These are phyloP conservation scores for Philhelius pedissequus DNA, from an alignment of 2,888 invertebrate genomes.

Conservation along the genomic window DNA sequence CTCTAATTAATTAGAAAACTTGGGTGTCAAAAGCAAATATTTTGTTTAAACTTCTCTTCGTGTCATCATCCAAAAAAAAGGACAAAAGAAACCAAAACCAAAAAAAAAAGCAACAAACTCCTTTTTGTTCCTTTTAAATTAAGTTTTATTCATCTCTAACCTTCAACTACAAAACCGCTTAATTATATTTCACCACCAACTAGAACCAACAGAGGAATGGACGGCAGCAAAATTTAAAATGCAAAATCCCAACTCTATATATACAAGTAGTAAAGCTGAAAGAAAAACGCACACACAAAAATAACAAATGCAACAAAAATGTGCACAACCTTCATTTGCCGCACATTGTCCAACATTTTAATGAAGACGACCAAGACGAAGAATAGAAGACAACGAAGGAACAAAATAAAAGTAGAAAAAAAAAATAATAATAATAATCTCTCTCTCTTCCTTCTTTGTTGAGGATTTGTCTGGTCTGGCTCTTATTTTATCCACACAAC, in stretches of 20 bases:
- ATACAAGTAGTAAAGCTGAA: not conserved
- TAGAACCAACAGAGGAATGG: not conserved
- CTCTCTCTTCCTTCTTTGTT: slow-evolving; percentile 7
- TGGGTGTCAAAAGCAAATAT: slow-evolving; percentile 37
- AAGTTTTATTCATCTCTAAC: slow-evolving; percentile 30
- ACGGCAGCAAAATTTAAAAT: slow-evolving; percentile 34
- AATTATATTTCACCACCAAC: slow-evolving; percentile 42
- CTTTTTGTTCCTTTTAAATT: not conserved
- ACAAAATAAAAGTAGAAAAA: not conserved
- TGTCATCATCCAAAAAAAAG: not conserved
- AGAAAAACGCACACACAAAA: not conserved
- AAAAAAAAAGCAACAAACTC: not conserved
- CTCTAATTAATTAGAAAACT: slow-evolving; percentile 11
- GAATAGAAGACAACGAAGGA: not conserved
- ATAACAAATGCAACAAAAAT: slow-evolving; percentile 1
- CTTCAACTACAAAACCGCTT: slow-evolving; percentile 35
- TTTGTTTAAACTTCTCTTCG: slow-evolving; percentile 12
- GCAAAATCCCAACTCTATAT: slow-evolving; percentile 26
- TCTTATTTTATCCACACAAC: not conserved
- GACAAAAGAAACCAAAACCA: slow-evolving; percentile 1
- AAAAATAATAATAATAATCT: slow-evolving; percentile 32
- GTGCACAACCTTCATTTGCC: slow-evolving; percentile 42
- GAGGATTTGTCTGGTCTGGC: slow-evolving; percentile 19
- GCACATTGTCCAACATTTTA: slow-evolving; percentile 58
- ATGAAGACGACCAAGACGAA: slow-evolving; percentile 48